phyloP scores from a whole-genome alignment of 2,797 vertebrate species.

The Betta splendens region DNA sequence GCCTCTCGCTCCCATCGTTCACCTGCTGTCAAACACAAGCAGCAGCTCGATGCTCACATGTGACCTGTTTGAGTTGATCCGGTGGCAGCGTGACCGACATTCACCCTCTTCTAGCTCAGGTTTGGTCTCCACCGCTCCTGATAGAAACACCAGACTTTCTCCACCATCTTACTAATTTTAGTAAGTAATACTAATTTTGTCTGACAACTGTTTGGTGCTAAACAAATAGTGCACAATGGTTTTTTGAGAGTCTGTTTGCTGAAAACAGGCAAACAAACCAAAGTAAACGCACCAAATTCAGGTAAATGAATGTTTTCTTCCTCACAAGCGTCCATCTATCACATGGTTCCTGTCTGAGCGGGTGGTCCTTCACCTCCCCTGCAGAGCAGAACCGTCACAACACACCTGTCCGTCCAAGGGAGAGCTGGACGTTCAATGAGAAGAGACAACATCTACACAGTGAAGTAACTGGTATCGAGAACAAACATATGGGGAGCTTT shows the following conservation, averaged over 20 bases:
- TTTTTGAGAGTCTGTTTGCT: too few species aligned
- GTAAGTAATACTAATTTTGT: too few species aligned
- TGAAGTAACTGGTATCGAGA: too few species aligned
- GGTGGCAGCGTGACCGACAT: too few species aligned
- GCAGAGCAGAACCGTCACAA: slow-evolving; percentile 48
- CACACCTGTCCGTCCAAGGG: slow-evolving; percentile 22
- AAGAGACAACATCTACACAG: not conserved
- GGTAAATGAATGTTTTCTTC: not conserved
- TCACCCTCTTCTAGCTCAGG: not conserved
- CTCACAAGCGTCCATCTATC: not conserved
- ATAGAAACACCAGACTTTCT: not conserved
- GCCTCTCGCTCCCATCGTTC: not conserved
- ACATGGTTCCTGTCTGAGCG: slow-evolving; percentile 11
- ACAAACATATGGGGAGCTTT: too few species aligned
- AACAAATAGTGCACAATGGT: too few species aligned
- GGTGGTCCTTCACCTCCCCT: slow-evolving; percentile 5
- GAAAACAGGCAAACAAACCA: too few species aligned
- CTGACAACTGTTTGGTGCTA: not conserved
- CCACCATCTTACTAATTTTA: not conserved
- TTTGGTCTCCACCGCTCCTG: not conserved
- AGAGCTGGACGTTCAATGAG: not conserved
- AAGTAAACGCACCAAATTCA: not conserved
- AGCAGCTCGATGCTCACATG: too few species aligned
- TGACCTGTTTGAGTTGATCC: too few species aligned
- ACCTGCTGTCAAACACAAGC: too few species aligned